phyloP scores from a whole-genome alignment of 2,797 vertebrate genomes.

The Gallinago stenura region DNA sequence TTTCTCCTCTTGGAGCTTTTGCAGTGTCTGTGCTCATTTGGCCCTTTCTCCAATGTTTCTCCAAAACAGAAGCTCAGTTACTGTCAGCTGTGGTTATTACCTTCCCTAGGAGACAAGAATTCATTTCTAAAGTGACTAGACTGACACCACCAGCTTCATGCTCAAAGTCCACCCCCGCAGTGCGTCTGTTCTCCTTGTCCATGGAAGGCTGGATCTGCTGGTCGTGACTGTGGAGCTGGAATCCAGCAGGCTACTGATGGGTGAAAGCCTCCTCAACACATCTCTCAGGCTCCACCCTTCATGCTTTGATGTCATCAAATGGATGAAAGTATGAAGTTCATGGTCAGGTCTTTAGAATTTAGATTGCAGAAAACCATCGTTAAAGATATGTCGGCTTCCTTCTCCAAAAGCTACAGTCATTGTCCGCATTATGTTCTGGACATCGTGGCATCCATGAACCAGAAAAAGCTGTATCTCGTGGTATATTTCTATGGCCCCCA shows the following conservation, averaged over 20 bases:
- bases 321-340: background rate
- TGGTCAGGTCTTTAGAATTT: background rate
- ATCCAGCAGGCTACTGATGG: background rate
- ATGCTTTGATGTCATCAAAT: background rate
- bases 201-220: background rate
- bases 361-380: background rate
- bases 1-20: background rate
- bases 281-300: background rate
- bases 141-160: background rate
- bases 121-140: background rate
- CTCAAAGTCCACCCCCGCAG: background rate
- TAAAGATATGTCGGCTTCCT: background rate
- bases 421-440: no score
- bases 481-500: background rate
- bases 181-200: accelerated
- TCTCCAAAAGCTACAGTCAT: background rate
- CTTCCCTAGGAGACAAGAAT: background rate
- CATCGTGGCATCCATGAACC: background rate
- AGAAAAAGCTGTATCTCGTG: background rate
- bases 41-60: background rate
- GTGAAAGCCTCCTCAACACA: background rate
- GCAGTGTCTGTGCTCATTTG: background rate
- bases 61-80: background rate
- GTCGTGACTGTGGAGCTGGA: background rate
- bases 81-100: background rate